These are phyloP conservation scores for Upupa epops DNA, from an alignment of 2,113 vertebrate genomes.

Conservation along the genomic window DNA sequence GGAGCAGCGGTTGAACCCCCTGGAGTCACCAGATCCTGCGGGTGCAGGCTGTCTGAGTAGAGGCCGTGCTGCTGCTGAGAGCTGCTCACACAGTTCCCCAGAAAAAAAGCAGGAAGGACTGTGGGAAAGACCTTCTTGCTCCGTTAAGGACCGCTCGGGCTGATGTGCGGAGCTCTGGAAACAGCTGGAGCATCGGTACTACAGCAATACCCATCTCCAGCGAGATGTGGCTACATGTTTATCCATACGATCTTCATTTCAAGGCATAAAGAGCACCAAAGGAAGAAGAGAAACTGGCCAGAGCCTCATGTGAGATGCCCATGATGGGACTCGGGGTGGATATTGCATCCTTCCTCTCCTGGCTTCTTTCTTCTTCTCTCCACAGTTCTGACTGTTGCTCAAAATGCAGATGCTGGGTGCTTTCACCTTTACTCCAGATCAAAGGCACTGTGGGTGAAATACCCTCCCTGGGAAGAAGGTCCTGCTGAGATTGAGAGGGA, in stretches of 20 bases:
- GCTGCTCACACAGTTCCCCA: fast-evolving
- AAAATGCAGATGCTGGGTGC: background rate
- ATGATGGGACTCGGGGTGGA: background rate
- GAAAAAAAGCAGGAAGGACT: background rate
- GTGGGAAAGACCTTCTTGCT: background rate
- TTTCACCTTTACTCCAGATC: background rate
- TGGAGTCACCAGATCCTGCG: fast-evolving
- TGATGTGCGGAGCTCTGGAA: background rate
- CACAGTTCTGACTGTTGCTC: background rate
- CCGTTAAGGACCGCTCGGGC: background rate
- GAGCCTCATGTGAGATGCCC: background rate
- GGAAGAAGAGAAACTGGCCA: background rate
- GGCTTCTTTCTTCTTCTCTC: background rate
- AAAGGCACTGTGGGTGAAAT: background rate
- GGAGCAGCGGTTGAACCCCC: fast-evolving
- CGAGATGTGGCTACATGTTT: background rate
- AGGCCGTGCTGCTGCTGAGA: fast-evolving
- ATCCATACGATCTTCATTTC: background rate
- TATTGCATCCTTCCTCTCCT: background rate
- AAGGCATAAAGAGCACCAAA: background rate
- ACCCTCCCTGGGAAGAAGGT: too few relatives aligned
- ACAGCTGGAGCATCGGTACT: background rate
- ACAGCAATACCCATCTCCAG: fast-evolving
- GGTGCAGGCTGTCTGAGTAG: fast-evolving
- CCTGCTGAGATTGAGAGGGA: too few relatives aligned